Evolutionary conservation across 2,888 invertebrate genomes (phyloP).

Genomic region (Mesodorylaimus sp.): DNA sequence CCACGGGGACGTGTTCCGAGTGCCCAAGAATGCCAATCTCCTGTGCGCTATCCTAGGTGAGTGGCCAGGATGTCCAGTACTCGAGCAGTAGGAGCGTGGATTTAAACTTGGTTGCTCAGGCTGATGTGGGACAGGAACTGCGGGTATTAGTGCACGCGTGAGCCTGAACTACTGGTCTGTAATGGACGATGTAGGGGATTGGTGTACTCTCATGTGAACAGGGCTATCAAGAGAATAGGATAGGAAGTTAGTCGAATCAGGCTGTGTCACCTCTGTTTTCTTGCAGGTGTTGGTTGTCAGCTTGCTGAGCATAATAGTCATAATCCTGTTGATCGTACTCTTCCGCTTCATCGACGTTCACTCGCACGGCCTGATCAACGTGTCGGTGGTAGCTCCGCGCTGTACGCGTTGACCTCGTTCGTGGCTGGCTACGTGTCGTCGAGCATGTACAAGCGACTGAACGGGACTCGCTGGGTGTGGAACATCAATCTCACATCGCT

Average conservation of each 20-base stretch:
- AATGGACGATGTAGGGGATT: no score
- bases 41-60: constrained; percentile 38
- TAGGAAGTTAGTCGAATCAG: no score
- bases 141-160: no score
- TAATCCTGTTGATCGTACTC: constrained; percentile 36
- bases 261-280: no score
- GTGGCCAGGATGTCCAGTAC: constrained; percentile 4
- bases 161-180: no score
- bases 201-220: no score
- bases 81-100: no score
- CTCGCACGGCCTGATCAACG: constrained; percentile 36
- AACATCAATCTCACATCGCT: constrained; percentile 38
- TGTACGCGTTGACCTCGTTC: constrained; percentile 38
- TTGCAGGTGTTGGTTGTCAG: constrained; percentile 37
- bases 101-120: no score
- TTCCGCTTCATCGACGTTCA: constrained; percentile 37
- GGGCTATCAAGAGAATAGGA: no score
- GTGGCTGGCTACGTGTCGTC: constrained; percentile 38
- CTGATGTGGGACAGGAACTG: no score
- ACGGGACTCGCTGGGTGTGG: constrained; percentile 37
- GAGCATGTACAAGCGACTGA: constrained; percentile 35
- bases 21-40: constrained; percentile 34
- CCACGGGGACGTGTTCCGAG: constrained; percentile 38
- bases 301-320: constrained; percentile 36
- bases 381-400: constrained; percentile 35